Evolutionary conservation across 1,140 invertebrate species (phyloP).

Genomic region (Drosophila sp.): DNA sequence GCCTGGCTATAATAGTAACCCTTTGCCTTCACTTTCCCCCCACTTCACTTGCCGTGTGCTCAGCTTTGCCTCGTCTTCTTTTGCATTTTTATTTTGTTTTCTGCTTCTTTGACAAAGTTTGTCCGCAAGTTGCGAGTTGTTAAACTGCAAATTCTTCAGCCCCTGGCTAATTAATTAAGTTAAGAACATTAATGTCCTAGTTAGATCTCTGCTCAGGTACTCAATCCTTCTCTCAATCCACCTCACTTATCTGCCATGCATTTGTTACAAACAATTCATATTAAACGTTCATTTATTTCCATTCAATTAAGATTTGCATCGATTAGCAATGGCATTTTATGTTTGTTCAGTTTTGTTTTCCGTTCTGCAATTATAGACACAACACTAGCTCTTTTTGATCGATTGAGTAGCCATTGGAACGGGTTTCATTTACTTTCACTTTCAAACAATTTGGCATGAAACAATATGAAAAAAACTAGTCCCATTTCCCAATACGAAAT

Average conservation of each 20-base stretch:
- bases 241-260: no score
- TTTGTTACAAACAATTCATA: slow-evolving; percentile 1
- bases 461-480: slow-evolving; percentile 5
- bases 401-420: slow-evolving; percentile 4
- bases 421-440: slow-evolving; percentile 22
- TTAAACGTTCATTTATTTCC: slow-evolving; percentile 11
- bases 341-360: background rate
- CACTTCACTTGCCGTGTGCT: background rate
- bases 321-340: background rate
- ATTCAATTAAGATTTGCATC: slow-evolving; percentile 2
- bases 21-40: background rate
- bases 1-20: slow-evolving; percentile 5
- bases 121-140: slow-evolving; percentile 37
- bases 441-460: slow-evolving; percentile 2
- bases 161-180: slow-evolving; percentile 52
- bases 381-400: background rate
- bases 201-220: slow-evolving; percentile 35
- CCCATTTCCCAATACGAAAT: slow-evolving; percentile 7
- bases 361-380: background rate
- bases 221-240: background rate
- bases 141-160: slow-evolving; percentile 42
- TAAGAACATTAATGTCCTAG: slow-evolving; percentile 47
- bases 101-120: slow-evolving; percentile 46
- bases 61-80: slow-evolving; percentile 34
- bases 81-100: slow-evolving; percentile 7